Conservation (phyloP, 2,797 vertebrate species). For the Malurus leucopterus region DNA sequence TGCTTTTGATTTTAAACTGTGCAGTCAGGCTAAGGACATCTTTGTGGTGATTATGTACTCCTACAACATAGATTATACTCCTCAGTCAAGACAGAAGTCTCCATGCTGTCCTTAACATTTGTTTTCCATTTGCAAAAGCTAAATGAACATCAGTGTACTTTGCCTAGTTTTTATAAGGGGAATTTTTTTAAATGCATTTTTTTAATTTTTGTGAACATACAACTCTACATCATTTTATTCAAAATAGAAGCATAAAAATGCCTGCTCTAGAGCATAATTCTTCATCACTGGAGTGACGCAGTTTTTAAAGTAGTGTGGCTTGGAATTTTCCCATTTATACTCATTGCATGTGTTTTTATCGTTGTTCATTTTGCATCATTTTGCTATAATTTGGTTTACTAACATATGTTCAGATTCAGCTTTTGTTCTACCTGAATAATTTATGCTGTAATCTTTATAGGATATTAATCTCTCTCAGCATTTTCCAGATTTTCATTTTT, state of each 20-base stretch:
- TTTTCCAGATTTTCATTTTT: not conserved
- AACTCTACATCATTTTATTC: not conserved
- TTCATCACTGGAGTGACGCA: not conserved
- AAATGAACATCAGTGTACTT: not conserved
- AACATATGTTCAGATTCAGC: not conserved
- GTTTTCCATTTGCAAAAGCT: not conserved
- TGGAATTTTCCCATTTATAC: not conserved
- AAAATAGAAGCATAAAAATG: not conserved
- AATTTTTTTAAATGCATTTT: not conserved
- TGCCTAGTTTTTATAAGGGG: not conserved
- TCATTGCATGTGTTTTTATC: not conserved
- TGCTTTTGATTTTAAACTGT: not conserved
- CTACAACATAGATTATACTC: not conserved
- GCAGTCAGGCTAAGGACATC: not conserved
- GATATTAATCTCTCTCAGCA: rapidly evolving
- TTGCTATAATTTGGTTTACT: not conserved
- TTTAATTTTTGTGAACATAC: not conserved
- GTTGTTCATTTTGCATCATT: not conserved
- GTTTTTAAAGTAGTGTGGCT: not conserved
- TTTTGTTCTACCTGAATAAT: not conserved
- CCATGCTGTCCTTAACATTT: not conserved
- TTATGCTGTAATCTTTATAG: not conserved
- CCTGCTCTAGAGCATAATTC: not conserved
- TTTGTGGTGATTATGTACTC: not conserved
- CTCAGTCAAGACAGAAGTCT: not conserved